Base-by-base conservation (phyloP, 2,888 invertebrate species). In the Melanostoma mellinum region DNA sequence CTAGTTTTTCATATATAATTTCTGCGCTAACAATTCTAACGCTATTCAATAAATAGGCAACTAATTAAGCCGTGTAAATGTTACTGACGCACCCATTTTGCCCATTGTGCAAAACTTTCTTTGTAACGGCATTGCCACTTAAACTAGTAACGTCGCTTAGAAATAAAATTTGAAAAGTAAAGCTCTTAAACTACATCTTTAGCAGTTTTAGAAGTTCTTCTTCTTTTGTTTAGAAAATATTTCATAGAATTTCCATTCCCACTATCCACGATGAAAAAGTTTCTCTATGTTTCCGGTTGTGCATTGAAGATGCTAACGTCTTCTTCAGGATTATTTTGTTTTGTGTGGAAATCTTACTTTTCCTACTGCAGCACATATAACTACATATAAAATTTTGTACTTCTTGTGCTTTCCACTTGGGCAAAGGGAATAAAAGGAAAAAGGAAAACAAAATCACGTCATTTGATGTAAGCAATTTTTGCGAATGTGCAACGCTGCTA, bases 401-500 rank as follows among this genome's bases (percentile, higher is more conserved):
- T 60, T 35, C 60, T 44, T 33, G 8, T 8, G 33, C 3, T 60
- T 44, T 38, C 44, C 60, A 44, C 35, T 60, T 20, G 9, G 46
- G 35, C 2, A 10, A 5, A 6, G 35, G 4, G 20, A 35, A 36
- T 36, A 1, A 20, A 6, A 5, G 4, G 6, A 40, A 36, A 56
- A 8, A 40, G 6, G 1, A 50, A 46, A 2, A 3, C 33, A 50
- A 48, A 48, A 63, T 10, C 63, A 63, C 50, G 69, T 76, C 61
- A 69, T 76, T 63, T 69, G 69, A 48, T 35, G 76, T 61, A 35
- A 77, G 55, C 55, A 71, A 77, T 73, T 73, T 73, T 20, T 73
- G 53, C 44, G 36, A 72, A 46, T 40, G 60, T 9, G 30, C 46
- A 35, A 56, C 52, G 55, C 40, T 79, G 60, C 40, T 20, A 20